phyloP scores from a whole-genome alignment of 1,140 invertebrate genomes.

The Leptinotarsa undecemlineata region DNA sequence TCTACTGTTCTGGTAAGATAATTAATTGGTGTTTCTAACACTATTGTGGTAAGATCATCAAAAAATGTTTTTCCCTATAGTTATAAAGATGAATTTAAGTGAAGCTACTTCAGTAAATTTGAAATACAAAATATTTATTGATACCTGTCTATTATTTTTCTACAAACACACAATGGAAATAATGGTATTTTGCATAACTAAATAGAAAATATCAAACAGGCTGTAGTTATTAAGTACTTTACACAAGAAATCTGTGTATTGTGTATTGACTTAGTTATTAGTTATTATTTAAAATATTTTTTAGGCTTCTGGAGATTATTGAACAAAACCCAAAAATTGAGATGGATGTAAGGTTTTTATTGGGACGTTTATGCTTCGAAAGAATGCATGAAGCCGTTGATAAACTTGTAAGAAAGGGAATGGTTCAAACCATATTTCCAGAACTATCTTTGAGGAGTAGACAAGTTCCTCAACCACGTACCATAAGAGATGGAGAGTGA shows the following conservation, averaged over 20 bases:
- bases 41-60: no score
- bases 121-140: no score
- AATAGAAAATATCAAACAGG: no score
- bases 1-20: background rate
- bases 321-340: slow-evolving; percentile 28
- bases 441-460: background rate
- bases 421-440: slow-evolving; percentile 38
- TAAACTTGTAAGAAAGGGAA: slow-evolving; percentile 26
- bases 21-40: background rate
- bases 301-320: slow-evolving; percentile 33
- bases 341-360: slow-evolving; percentile 43
- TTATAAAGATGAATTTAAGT: no score
- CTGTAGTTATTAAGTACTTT: no score
- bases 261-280: background rate
- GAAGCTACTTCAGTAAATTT: no score
- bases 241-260: no score
- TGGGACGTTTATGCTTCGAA: slow-evolving; percentile 42
- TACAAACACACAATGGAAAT: no score
- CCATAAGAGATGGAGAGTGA: slow-evolving; percentile 29
- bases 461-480: background rate
- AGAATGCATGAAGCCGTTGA: slow-evolving; percentile 44
- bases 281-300: slow-evolving; percentile 18
- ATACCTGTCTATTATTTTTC: no score
- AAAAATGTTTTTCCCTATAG: no score
- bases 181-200: no score